These are phyloP conservation scores for Florisuga fusca DNA, from an alignment of 2,797 vertebrate species.

Conservation along the genomic window DNA sequence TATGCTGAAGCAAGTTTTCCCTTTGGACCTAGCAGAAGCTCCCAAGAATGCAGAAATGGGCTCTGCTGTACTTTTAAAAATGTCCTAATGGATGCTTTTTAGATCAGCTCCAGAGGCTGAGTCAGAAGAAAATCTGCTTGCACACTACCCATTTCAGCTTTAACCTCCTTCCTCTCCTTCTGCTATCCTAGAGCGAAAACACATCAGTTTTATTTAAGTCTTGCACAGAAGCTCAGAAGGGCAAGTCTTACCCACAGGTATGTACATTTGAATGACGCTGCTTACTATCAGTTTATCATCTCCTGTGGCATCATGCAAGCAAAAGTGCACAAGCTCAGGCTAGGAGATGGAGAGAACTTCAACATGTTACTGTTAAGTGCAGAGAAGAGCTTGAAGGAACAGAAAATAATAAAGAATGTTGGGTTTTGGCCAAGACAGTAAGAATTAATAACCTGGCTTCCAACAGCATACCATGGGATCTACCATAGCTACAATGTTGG, in stretches of 20 bases:
- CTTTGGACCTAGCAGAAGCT: slow-evolving; percentile 19
- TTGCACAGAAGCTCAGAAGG: neutral
- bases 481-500: neutral
- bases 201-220: neutral
- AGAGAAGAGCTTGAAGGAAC: slow-evolving; percentile 11
- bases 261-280: neutral
- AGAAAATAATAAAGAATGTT: slow-evolving; percentile 22
- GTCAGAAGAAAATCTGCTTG: slow-evolving; percentile 41
- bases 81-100: neutral
- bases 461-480: neutral
- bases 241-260: neutral
- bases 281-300: neutral
- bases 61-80: slow-evolving; percentile 32
- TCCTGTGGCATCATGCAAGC: neutral
- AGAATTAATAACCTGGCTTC: slow-evolving; percentile 7
- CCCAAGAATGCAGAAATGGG: slow-evolving; percentile 10
- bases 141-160: neutral
- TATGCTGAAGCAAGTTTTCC: slow-evolving; percentile 24
- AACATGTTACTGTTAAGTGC: neutral
- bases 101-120: neutral
- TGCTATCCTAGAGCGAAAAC: neutral
- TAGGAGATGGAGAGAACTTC: neutral
- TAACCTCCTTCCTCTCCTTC: neutral
- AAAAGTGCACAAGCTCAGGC: neutral
- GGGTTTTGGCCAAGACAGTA: slow-evolving; percentile 9